A percentile compares a stretch with the other conserved stretches of the same genome.
phyloP scores from a whole-genome alignment of 2,113 vertebrate genomes.

The Glaucomys volans region DNA sequence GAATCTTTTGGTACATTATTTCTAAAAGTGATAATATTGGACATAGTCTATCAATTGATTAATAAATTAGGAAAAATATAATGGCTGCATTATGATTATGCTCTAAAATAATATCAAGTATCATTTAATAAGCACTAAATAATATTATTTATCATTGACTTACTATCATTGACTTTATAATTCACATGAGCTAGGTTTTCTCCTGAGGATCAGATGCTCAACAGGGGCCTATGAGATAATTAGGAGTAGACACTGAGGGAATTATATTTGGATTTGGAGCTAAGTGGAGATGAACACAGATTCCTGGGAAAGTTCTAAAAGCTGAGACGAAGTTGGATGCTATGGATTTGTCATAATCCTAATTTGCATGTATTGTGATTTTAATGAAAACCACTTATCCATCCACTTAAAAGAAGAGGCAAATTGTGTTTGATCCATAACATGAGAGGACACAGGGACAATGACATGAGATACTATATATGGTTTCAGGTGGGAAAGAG shows the following conservation, averaged over 20 bases:
- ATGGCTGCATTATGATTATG: background rate
- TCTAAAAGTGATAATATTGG: constrained; percentile 12
- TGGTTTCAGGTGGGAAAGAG: background rate
- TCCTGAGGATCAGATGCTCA: background rate
- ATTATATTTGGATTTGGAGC: background rate
- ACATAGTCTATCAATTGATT: background rate
- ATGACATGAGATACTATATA: background rate
- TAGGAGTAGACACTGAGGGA: background rate
- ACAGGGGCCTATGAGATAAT: background rate
- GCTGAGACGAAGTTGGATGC: background rate
- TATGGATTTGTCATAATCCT: background rate
- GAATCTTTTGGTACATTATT: constrained; percentile 3
- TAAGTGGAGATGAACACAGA: background rate
- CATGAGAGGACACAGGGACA: background rate
- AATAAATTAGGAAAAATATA: constrained; percentile 6
- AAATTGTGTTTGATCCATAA: background rate
- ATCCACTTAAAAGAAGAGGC: background rate
- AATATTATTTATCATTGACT: background rate
- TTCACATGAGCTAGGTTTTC: background rate
- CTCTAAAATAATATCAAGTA: background rate
- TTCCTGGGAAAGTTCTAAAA: background rate
- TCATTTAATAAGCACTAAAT: background rate
- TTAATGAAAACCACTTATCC: background rate
- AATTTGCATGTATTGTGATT: background rate
- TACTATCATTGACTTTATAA: background rate